Evolutionary conservation across 2,113 vertebrate species (phyloP).

Genomic region (Parus major): DNA sequence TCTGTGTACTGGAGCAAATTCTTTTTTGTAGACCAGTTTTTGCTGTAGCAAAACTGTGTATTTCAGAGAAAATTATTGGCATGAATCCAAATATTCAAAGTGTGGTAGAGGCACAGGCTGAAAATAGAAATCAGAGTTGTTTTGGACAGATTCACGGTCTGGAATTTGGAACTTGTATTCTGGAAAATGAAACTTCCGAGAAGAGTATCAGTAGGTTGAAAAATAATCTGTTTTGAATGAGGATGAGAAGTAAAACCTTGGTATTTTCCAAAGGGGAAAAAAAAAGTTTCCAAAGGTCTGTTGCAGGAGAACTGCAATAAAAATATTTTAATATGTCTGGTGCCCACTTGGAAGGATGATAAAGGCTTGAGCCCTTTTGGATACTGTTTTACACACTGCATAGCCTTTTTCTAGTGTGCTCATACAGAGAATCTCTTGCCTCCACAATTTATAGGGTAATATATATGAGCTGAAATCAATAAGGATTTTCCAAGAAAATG

Average conservation of each 20-base stretch:
- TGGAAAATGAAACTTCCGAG: not conserved
- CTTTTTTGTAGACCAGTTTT: not conserved
- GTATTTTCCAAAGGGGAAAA: not conserved
- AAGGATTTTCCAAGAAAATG: not conserved
- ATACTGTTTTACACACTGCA: not conserved
- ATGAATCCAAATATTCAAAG: not conserved
- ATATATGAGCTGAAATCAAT: not conserved
- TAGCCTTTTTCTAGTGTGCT: not conserved
- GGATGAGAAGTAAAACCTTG: not conserved
- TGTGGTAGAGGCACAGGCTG: not conserved
- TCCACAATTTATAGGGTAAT: not conserved
- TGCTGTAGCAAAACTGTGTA: not conserved
- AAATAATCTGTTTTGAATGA: not conserved
- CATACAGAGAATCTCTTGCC: not conserved
- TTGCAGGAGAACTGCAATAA: not conserved
- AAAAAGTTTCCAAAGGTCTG: not conserved
- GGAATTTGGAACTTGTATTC: conserved; percentile 11
- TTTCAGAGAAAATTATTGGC: not conserved
- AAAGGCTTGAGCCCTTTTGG: not conserved
- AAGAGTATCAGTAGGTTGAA: not conserved
- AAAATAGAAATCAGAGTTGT: not conserved
- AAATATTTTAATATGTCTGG: not conserved
- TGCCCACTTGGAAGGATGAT: not conserved
- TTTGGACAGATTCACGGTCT: not conserved
- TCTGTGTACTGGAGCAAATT: not conserved